A percentile compares a stretch with the other conserved stretches of the same genome.
These are phyloP conservation scores for Thecocarcelia acutangulata DNA, from an alignment of 2,888 invertebrate genomes.

Conservation along the genomic window DNA sequence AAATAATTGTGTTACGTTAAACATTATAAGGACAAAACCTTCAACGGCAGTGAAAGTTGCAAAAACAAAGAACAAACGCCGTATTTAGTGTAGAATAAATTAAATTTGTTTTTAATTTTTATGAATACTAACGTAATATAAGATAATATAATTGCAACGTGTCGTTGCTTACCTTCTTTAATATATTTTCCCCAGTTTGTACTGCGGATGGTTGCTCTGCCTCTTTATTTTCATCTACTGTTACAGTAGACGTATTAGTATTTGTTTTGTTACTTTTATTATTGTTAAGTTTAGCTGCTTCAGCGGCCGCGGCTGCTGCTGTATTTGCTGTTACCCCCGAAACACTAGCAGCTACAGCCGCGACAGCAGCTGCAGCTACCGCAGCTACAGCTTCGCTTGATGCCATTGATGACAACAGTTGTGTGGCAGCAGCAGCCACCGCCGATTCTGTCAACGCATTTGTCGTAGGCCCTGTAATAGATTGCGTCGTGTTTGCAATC, in stretches of 20 bases:
- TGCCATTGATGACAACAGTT: constrained; percentile 76
- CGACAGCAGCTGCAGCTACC: constrained; percentile 77
- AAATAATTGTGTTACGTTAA: too few species aligned
- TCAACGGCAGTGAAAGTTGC: too few species aligned
- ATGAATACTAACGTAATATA: too few species aligned
- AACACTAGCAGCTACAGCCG: constrained; percentile 71
- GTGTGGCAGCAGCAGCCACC: constrained; percentile 79
- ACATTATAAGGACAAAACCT: too few species aligned
- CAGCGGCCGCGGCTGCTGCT: constrained; percentile 62
- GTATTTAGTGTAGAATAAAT: too few species aligned
- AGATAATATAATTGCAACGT: too few species aligned
- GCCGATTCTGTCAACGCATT: constrained; percentile 74
- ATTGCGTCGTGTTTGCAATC: constrained; percentile 72
- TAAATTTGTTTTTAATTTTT: too few species aligned
- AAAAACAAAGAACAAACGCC: too few species aligned
- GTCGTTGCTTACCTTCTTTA: constrained; percentile 70
- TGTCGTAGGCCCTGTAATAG: constrained; percentile 69
- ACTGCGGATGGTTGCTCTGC: constrained; percentile 64
- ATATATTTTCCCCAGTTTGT: constrained; percentile 70
- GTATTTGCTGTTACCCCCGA: constrained; percentile 68
- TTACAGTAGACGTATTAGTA: constrained; percentile 64
- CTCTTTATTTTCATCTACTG: constrained; percentile 64
- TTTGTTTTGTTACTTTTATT: constrained; percentile 66
- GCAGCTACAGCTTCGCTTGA: constrained; percentile 79
- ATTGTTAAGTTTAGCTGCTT: constrained; percentile 61